Conservation (phyloP, 2,113 vertebrate genomes). For the Nipponia nippon region DNA sequence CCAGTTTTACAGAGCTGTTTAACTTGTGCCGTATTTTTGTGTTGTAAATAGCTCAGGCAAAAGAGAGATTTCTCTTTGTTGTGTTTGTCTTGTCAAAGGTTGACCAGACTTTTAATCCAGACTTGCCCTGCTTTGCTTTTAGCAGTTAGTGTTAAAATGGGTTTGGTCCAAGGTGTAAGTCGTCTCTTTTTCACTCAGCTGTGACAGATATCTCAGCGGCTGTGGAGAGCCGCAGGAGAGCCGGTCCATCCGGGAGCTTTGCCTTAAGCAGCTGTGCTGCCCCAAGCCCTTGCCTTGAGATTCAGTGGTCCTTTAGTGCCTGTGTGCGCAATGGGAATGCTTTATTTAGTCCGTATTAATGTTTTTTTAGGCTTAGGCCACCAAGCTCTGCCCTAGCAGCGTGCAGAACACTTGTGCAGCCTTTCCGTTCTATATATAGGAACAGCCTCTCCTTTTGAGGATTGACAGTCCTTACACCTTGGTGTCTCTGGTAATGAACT, state of each 20-base stretch:
- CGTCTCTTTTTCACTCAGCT: accelerated
- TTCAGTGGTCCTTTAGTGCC: background rate
- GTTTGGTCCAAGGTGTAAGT: background rate
- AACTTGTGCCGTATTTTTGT: background rate
- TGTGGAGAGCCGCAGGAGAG: background rate
- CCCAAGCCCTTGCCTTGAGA: background rate
- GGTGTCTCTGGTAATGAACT: background rate
- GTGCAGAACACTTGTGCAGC: background rate
- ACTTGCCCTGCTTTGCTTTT: background rate
- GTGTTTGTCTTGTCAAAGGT: background rate
- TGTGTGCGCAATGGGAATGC: background rate
- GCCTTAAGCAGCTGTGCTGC: background rate
- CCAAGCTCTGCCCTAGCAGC: background rate
- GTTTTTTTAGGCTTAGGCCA: background rate
- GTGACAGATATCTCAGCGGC: background rate
- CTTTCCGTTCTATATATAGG: background rate
- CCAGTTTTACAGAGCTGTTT: background rate
- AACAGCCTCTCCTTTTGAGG: background rate
- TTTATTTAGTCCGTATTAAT: background rate
- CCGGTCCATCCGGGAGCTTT: background rate
- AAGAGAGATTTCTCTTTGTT: background rate
- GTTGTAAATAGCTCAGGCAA: background rate
- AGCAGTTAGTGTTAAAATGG: background rate
- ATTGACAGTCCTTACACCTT: background rate
- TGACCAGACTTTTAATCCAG: background rate